These are phyloP conservation scores for Acronicta alni DNA, from an alignment of 2,888 invertebrate species.

Conservation along the genomic window DNA sequence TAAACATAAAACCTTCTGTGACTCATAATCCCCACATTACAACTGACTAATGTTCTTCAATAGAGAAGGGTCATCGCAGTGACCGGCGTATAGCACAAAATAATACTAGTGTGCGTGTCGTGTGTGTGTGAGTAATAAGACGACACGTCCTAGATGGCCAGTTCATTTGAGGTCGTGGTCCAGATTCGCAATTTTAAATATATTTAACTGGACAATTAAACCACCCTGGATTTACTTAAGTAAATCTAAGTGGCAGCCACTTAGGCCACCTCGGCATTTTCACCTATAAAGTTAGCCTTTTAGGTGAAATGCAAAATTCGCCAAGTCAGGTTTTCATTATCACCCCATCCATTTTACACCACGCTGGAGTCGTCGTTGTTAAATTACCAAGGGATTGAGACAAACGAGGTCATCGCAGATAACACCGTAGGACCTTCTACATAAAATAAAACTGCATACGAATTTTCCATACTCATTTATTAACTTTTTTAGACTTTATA, in stretches of 20 bases:
- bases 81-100: constrained; percentile 24
- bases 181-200: constrained; percentile 19
- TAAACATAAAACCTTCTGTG: constrained; percentile 9
- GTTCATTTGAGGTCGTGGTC: constrained; percentile 24
- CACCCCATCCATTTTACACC: too few species aligned
- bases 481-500: constrained; percentile 24
- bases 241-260: too few species aligned
- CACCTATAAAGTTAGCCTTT: too few species aligned
- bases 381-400: too few species aligned
- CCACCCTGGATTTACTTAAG: too few species aligned
- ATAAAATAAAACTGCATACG: not conserved
- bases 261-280: too few species aligned
- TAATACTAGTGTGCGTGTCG: not conserved
- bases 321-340: too few species aligned
- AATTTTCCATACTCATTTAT: constrained; percentile 24
- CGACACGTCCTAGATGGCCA: constrained; percentile 23
- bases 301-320: too few species aligned
- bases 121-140: constrained; percentile 25
- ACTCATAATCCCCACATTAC: constrained; percentile 20
- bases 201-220: too few species aligned
- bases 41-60: constrained; percentile 30
- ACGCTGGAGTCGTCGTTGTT: too few species aligned
- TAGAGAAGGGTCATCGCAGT: constrained; percentile 25
- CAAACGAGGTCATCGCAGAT: too few species aligned
- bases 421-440: not conserved